phyloP scores from a whole-genome alignment of 2,113 vertebrate genomes.

The Dendrocopos noguchii region DNA sequence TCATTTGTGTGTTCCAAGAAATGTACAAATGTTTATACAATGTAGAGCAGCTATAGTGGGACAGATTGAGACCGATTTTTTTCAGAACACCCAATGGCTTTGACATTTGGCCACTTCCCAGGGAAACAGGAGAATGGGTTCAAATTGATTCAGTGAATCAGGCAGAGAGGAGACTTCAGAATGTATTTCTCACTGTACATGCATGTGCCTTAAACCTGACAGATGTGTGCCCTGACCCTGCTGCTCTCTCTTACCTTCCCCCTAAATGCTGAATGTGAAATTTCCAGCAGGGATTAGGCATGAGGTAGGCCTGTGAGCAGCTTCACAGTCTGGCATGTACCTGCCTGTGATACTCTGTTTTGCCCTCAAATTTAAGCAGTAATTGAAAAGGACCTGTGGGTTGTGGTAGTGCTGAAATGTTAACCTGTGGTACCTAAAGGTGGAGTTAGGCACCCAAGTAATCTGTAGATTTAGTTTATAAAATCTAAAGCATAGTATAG shows the following conservation, averaged over 20 bases:
- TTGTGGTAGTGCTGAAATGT: neutral
- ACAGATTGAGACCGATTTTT: constrained; percentile 11
- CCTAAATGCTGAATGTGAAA: neutral
- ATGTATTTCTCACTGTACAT: neutral
- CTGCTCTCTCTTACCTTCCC: neutral
- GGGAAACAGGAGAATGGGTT: constrained; percentile 19
- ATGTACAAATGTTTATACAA: neutral
- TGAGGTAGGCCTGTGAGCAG: neutral
- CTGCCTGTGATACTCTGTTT: neutral
- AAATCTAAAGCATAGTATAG: neutral
- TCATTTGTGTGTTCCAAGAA: neutral
- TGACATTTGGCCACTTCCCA: constrained; percentile 12
- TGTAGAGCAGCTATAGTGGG: neutral
- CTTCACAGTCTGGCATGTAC: neutral
- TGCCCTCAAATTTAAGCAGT: neutral
- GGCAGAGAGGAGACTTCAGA: neutral
- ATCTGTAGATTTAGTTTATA: constrained; percentile 21
- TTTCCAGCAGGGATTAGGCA: neutral
- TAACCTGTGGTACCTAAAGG: neutral
- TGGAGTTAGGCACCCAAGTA: neutral
- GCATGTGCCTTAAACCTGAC: neutral
- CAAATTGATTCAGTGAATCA: constrained; percentile 18
- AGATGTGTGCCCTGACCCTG: constrained; percentile 18
- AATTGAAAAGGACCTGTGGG: neutral
- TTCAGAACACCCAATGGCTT: neutral